Percentiles rank a stretch among this genome's conserved stretches.
Evolutionary conservation across 1,140 invertebrate species (phyloP).

Genomic region (Orchestia grillus): DNA sequence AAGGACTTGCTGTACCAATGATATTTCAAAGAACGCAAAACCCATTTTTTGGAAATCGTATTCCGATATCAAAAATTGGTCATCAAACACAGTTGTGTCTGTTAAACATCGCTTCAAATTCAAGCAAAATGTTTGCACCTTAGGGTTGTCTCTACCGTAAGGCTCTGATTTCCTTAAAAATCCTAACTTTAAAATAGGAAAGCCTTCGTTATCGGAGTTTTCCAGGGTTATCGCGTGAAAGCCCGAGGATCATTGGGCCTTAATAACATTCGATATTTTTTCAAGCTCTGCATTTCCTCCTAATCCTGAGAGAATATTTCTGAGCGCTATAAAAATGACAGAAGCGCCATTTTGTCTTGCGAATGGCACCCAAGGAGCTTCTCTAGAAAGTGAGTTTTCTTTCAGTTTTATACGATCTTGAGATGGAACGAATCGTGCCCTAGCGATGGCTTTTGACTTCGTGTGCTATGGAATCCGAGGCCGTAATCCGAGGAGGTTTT

Average conservation of each 20-base stretch:
- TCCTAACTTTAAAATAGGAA: not conserved
- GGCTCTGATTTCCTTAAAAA: not conserved
- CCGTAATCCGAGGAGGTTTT: not conserved
- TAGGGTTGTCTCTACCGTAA: not conserved
- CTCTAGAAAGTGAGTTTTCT: conserved; percentile 13
- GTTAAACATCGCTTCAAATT: not conserved
- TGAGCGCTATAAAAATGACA: not conserved
- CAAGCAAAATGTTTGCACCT: not conserved
- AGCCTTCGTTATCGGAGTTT: not conserved
- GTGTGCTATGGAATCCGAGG: not conserved
- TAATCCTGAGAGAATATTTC: not conserved
- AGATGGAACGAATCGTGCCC: not conserved
- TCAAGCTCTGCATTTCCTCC: not conserved
- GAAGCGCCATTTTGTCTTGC: conserved; percentile 14
- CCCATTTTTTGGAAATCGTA: not conserved
- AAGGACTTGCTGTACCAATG: not conserved
- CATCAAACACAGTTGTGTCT: not conserved
- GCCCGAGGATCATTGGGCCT: not conserved
- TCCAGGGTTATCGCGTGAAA: not conserved
- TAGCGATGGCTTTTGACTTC: not conserved
- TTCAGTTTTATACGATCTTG: not conserved
- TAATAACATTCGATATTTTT: not conserved
- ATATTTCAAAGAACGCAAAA: not conserved
- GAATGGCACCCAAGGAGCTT: not conserved
- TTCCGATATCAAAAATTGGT: not conserved